Evolutionary conservation across 2,113 vertebrate species (phyloP).

Genomic region (Siniperca chuatsi): DNA sequence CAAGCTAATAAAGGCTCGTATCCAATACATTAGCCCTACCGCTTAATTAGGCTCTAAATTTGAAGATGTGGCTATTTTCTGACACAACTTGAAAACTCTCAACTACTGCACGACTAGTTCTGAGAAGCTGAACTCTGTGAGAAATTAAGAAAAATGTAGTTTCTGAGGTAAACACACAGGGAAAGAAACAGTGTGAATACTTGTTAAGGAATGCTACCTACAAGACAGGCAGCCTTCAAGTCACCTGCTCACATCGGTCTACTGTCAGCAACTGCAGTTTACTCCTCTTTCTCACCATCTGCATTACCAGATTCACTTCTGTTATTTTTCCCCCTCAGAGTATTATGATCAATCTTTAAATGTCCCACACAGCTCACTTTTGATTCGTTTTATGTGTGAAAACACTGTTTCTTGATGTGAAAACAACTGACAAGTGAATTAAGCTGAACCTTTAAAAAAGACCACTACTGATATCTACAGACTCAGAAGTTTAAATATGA

Average conservation of each 20-base stretch:
- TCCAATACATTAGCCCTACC: too few species aligned
- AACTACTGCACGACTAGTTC: too few species aligned
- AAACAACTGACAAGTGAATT: background rate
- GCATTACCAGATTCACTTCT: background rate
- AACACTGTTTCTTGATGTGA: background rate
- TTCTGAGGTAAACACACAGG: background rate
- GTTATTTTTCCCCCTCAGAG: background rate
- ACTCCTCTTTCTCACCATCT: background rate
- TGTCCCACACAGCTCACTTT: background rate
- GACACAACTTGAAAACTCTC: too few species aligned
- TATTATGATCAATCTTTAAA: too few species aligned
- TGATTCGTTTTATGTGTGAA: background rate
- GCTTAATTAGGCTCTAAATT: too few species aligned
- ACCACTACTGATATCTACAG: background rate
- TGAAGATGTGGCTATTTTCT: too few species aligned
- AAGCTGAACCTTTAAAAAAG: background rate
- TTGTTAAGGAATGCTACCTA: background rate
- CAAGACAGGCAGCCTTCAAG: background rate
- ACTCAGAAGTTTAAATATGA: background rate
- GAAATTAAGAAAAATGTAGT: background rate
- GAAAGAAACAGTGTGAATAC: too few species aligned
- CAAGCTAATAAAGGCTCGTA: too few species aligned
- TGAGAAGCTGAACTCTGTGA: too few species aligned
- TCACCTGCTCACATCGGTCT: conserved; percentile 12
- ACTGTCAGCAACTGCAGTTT: background rate